These are phyloP conservation scores for Acomys russatus DNA, from an alignment of 2,797 vertebrate species.

Conservation along the genomic window DNA sequence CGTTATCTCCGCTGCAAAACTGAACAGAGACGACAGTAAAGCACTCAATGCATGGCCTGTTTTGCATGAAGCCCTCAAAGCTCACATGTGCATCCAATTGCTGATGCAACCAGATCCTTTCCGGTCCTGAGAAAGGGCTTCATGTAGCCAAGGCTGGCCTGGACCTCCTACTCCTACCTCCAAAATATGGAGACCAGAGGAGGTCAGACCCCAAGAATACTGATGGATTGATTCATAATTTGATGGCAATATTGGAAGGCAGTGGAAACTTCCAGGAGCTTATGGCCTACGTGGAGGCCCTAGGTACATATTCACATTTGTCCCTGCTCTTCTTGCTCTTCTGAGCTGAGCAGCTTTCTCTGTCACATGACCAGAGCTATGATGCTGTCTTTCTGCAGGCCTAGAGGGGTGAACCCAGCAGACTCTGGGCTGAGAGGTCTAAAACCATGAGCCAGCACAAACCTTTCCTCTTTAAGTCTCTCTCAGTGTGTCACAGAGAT, in stretches of 20 bases:
- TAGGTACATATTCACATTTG: background rate
- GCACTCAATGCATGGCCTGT: background rate
- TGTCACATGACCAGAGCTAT: background rate
- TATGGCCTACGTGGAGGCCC: background rate
- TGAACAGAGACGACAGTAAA: background rate
- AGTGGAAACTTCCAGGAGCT: too few species aligned
- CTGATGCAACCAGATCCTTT: background rate
- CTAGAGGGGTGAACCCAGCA: background rate
- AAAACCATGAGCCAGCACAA: background rate
- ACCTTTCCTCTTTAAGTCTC: background rate
- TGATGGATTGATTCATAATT: background rate
- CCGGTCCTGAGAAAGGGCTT: background rate
- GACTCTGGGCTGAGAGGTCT: background rate
- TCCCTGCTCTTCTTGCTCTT: background rate
- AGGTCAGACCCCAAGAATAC: background rate
- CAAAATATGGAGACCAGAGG: background rate
- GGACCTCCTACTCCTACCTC: background rate
- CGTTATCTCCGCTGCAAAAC: too few species aligned
- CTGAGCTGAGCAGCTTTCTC: background rate
- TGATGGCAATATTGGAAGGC: background rate
- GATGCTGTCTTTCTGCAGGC: background rate
- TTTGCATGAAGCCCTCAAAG: background rate
- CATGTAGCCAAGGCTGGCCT: background rate
- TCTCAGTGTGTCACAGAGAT: background rate
- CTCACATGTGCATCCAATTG: background rate